Base-by-base conservation (phyloP, 92 coral and sea anemone species). In the Phenganax stokvisi region DNA sequence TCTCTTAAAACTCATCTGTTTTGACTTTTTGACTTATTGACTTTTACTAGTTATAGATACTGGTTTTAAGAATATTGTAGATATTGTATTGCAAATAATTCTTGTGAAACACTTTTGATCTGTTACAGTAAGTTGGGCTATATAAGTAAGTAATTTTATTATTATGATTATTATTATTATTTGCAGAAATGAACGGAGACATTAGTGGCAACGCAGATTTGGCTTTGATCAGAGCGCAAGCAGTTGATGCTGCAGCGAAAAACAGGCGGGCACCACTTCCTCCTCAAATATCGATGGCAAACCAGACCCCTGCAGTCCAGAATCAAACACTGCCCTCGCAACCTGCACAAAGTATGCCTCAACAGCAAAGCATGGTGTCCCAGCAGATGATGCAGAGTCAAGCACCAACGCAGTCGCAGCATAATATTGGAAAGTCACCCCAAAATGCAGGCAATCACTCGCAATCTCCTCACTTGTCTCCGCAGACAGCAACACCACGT, bases 161-260 rank as follows among this genome's bases (percentile, higher is more conserved):
- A 16, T 51, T n/a, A 30, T 63, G 6, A 20, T 20, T 37, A 66
- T 56, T 74, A 2, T 53, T 75, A 60, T 25, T 29, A 82, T 29
- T 54, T n/a, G n/a, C n/a, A 71, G 94, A 90, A 76, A 81, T 96
- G 86, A 96, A 96, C 89, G 99, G 99, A 69, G 99, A 92, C 68
- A 20, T 92, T 77, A 79, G 77, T 89, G 56, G 83, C 87, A 65
- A 83, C 89, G 12, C 87, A 58, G 71, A 72, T 75, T 75, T 75
- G 51, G 89, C 87, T 10, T 82, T 78, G 25, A 92, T 96, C 8
- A 97, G 92, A 81, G 96, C 91, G 47, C 88, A 88, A 61, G 91
- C 98, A 70, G 90, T 91, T 56, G 92, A 87, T 27, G 92, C 86
- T 64, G 47, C 97, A 27, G 90, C 89, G 73, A 58, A 68, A 12